Conservation (phyloP, 2,113 vertebrate genomes). For the Triplophysa tibetana region DNA sequence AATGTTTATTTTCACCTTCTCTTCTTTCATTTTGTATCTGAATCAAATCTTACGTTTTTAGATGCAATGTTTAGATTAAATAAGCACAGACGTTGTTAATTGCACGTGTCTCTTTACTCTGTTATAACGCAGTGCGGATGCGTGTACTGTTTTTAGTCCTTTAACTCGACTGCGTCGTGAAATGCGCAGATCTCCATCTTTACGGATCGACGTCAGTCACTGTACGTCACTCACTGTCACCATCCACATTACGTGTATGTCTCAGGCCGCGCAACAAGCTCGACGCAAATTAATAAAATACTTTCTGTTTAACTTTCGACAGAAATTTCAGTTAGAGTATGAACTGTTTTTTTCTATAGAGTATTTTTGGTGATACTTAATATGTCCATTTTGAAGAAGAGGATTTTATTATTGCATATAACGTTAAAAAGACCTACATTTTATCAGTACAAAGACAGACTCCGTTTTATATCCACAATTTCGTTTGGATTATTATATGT, state of each 20-base stretch:
- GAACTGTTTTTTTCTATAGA: not conserved
- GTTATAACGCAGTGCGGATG: slow-evolving; percentile 35
- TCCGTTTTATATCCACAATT: too few species aligned
- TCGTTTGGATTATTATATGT: too few species aligned
- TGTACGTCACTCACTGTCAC: not conserved
- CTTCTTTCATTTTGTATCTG: not conserved
- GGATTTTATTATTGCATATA: not conserved
- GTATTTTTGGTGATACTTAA: not conserved
- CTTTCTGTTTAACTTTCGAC: not conserved
- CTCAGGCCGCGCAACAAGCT: too few species aligned
- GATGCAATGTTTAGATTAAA: not conserved
- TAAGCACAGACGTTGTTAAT: not conserved
- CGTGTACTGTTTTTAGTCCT: not conserved
- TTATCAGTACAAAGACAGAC: too few species aligned
- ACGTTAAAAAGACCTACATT: too few species aligned
- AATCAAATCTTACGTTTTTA: not conserved
- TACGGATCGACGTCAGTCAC: not conserved
- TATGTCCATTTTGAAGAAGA: not conserved
- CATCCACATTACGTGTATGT: not conserved
- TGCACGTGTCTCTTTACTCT: too few species aligned
- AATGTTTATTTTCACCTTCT: not conserved
- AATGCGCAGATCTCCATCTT: not conserved
- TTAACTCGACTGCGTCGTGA: not conserved
- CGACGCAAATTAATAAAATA: not conserved
- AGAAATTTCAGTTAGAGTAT: not conserved